Evolutionary conservation across 2,113 vertebrate species (phyloP).

Genomic region (Chaenocephalus aceratus): DNA sequence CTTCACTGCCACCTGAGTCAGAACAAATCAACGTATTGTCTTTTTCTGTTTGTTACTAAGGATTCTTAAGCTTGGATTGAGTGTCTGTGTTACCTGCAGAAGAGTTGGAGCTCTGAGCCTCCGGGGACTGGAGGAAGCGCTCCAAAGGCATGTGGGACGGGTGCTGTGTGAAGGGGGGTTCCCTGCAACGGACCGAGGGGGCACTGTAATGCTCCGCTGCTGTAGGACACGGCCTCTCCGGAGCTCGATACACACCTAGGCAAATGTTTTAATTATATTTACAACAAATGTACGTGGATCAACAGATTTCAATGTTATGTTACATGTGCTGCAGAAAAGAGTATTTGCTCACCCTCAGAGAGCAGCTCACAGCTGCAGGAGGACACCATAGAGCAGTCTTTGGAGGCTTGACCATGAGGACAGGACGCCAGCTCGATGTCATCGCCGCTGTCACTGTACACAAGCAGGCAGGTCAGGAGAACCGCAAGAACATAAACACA

Average conservation of each 20-base stretch:
- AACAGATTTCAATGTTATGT: constrained; percentile 8
- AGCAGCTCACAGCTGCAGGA: constrained; percentile 96
- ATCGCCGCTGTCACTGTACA: constrained; percentile 92
- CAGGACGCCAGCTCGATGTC: constrained; percentile 93
- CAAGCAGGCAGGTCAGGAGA: constrained; percentile 62
- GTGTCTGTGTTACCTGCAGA: constrained; percentile 80
- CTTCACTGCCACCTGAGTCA: constrained; percentile 74
- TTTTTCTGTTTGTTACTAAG: background rate
- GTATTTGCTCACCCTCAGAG: constrained; percentile 87
- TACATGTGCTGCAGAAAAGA: background rate
- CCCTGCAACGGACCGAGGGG: constrained; percentile 85
- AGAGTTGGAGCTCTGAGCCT: constrained; percentile 78
- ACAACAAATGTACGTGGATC: constrained; percentile 4
- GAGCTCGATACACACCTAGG: constrained; percentile 79
- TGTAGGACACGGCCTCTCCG: constrained; percentile 75
- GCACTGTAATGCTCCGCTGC: constrained; percentile 78
- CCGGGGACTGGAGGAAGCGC: constrained; percentile 91
- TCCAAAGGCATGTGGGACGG: constrained; percentile 91
- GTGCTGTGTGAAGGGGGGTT: constrained; percentile 86
- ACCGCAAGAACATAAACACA: constrained; percentile 50
- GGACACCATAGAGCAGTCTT: constrained; percentile 85
- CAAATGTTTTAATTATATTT: constrained; percentile 7
- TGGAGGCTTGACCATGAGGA: constrained; percentile 85
- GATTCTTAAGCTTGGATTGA: background rate
- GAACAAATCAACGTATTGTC: background rate